Evolutionary conservation across 1,140 invertebrate genomes (phyloP).

Genomic region (Bombus pascuorum): DNA sequence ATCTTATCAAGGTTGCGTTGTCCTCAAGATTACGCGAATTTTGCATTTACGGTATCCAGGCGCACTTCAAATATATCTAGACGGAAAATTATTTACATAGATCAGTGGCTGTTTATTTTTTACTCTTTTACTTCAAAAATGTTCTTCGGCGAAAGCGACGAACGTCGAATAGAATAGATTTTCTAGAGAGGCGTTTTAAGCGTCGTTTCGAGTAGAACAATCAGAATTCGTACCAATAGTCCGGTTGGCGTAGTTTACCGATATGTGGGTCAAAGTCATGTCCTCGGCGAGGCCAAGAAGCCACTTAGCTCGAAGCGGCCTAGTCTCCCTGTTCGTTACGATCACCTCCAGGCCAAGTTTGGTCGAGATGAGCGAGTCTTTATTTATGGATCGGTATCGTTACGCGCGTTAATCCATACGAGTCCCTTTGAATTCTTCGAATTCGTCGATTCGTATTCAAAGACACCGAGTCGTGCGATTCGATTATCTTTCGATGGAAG

Average conservation of each 20-base stretch:
- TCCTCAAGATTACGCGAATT: background rate
- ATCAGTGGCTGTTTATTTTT: background rate
- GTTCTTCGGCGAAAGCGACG: too few relatives aligned
- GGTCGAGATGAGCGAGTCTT: constrained; percentile 75
- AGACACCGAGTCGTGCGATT: background rate
- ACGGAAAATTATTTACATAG: too few relatives aligned
- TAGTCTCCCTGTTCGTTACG: constrained; percentile 69
- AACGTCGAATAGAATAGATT: background rate
- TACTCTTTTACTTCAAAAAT: too few relatives aligned
- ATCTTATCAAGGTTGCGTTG: constrained; percentile 60
- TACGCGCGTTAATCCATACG: background rate
- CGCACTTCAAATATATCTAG: background rate
- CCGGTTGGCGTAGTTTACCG: constrained; percentile 62
- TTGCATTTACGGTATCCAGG: background rate
- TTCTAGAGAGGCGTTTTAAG: background rate
- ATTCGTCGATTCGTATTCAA: background rate
- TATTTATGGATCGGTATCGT: constrained; percentile 73
- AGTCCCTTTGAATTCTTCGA: background rate
- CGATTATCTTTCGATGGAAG: background rate
- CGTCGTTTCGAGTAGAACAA: constrained; percentile 32
- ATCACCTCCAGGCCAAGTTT: constrained; percentile 73
- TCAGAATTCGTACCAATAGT: constrained; percentile 42
- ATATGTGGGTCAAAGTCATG: constrained; percentile 82
- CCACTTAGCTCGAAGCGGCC: constrained; percentile 71
- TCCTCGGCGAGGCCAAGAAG: constrained; percentile 79